phyloP scores from a whole-genome alignment of 2,797 vertebrate genomes.

The Poecilia picta region DNA sequence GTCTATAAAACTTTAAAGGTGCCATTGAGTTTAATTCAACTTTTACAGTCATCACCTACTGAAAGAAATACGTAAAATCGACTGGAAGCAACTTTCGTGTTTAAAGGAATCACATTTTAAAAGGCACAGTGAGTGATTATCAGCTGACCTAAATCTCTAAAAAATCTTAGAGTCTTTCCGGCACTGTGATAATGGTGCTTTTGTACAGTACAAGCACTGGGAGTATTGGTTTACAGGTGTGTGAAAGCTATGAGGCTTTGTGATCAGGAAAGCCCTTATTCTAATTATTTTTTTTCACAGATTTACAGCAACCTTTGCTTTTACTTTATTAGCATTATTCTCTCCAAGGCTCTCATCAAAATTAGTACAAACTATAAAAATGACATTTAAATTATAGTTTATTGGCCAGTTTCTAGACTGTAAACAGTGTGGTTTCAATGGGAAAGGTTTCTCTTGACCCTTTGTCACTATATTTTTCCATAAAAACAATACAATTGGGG shows the following conservation, averaged over 20 bases:
- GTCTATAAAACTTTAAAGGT: conserved; percentile 3
- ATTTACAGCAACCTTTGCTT: neutral
- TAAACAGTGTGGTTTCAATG: neutral
- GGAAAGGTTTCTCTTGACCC: neutral
- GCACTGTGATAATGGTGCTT: neutral
- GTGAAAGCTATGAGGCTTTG: conserved; percentile 17
- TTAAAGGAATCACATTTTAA: neutral
- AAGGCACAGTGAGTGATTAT: neutral
- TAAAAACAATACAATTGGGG: neutral
- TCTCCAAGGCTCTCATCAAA: neutral
- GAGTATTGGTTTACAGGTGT: conserved; percentile 50
- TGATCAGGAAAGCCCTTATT: neutral
- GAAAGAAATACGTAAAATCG: neutral
- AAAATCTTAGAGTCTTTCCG: conserved; percentile 1
- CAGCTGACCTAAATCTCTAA: conserved; percentile 9
- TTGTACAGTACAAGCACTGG: conserved; percentile 10
- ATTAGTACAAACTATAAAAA: neutral
- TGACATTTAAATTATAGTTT: neutral
- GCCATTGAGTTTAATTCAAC: conserved; percentile 1
- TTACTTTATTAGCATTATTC: neutral
- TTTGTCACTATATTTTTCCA: neutral
- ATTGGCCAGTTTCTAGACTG: neutral
- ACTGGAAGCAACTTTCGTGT: neutral
- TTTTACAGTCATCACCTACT: neutral
- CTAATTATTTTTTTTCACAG: neutral